Evolutionary conservation across 1,140 invertebrate genomes (phyloP).

Genomic region (Hirudo medicinalis): DNA sequence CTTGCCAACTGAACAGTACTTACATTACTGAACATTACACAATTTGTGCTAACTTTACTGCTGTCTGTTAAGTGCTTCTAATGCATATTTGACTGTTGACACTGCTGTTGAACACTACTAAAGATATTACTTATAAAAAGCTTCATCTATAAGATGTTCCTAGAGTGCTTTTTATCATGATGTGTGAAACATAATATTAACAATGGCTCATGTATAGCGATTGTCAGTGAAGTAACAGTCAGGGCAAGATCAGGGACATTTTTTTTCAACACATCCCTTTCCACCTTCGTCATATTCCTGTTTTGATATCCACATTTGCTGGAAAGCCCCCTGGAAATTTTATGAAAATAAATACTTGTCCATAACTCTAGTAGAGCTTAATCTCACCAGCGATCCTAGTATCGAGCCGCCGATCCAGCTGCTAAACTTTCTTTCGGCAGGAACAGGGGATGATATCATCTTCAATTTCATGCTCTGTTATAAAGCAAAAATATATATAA

Average conservation of each 20-base stretch:
- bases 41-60: background rate
- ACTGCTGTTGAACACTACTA: too few species aligned
- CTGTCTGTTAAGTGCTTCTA: background rate
- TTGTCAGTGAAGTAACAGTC: constrained; percentile 7
- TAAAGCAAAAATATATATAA: constrained; percentile 17
- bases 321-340: constrained; percentile 63
- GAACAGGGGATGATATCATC: constrained; percentile 53
- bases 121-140: too few species aligned
- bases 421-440: constrained; percentile 71
- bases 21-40: too few species aligned
- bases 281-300: constrained; percentile 91
- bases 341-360: background rate
- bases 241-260: constrained; percentile 56
- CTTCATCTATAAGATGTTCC: too few species aligned
- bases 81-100: background rate
- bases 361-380: background rate
- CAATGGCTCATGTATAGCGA: background rate
- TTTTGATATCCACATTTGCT: constrained; percentile 94
- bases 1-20: background rate
- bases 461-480: constrained; percentile 65
- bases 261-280: constrained; percentile 77
- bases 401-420: constrained; percentile 95
- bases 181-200: background rate
- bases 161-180: background rate
- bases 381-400: constrained; percentile 62